phyloP scores from a whole-genome alignment of 2,113 vertebrate genomes.

The Oceanodroma tethys region DNA sequence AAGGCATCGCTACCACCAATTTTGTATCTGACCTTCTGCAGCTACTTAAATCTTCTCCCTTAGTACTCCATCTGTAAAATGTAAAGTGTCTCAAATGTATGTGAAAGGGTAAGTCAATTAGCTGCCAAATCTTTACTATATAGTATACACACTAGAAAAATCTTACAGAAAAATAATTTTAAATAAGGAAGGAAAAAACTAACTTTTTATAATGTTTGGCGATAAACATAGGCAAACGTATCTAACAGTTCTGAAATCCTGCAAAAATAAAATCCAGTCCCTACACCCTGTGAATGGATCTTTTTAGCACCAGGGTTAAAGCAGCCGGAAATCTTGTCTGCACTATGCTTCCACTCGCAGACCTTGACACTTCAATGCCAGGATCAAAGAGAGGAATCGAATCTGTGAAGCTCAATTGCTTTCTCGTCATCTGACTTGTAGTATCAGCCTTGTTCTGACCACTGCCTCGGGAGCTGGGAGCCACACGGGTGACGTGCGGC shows the following conservation, averaged over 20 bases:
- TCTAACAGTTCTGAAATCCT: neutral
- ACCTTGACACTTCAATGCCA: slow-evolving; percentile 4
- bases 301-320: slow-evolving; percentile 7
- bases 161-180: neutral
- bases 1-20: neutral
- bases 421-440: slow-evolving; percentile 73
- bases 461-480: slow-evolving; percentile 66
- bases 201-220: neutral
- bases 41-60: neutral
- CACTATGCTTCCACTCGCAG: neutral
- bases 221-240: neutral
- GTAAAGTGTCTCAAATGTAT: neutral
- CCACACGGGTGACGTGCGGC: slow-evolving; percentile 42
- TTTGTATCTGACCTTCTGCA: neutral
- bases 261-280: neutral
- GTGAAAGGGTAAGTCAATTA: neutral
- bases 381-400: slow-evolving; percentile 59
- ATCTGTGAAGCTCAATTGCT: slow-evolving; percentile 49
- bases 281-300: neutral
- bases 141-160: neutral
- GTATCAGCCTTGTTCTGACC: slow-evolving; percentile 72
- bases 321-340: neutral
- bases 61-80: neutral
- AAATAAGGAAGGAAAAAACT: neutral
- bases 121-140: neutral